A percentile compares a stretch with the other conserved stretches of the same genome.
phyloP scores from a whole-genome alignment of 1,140 invertebrate genomes.

The Bactericera cockerelli region DNA sequence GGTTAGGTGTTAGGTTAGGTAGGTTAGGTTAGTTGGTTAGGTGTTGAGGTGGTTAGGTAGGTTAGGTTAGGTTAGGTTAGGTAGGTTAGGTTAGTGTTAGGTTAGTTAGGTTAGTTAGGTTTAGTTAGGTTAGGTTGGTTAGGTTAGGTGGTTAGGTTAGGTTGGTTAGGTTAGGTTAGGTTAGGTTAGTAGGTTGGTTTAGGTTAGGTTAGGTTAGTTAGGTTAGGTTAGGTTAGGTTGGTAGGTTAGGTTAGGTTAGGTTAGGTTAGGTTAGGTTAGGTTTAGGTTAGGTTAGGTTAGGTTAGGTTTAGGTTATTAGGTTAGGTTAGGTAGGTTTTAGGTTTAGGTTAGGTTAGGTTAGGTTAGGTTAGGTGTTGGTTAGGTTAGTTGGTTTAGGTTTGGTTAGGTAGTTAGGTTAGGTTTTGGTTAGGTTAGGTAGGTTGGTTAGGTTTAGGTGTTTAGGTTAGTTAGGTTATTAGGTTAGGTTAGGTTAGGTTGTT shows the following conservation, averaged over 20 bases:
- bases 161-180: not conserved
- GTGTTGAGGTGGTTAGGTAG: conserved; percentile 25
- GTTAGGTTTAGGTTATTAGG: conserved; percentile 20
- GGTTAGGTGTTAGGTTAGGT: conserved; percentile 25
- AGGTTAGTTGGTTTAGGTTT: conserved; percentile 27
- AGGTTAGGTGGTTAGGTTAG: conserved; percentile 19
- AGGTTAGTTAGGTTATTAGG: conserved; percentile 24
- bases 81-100: conserved; percentile 16
- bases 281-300: conserved; percentile 11
- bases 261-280: conserved; percentile 17
- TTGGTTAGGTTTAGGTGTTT: conserved; percentile 21
- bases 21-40: conserved; percentile 26
- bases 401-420: conserved; percentile 16
- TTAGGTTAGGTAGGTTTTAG: conserved; percentile 6
- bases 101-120: conserved; percentile 19
- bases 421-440: conserved; percentile 19
- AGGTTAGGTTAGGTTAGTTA: conserved; percentile 18
- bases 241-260: conserved; percentile 12
- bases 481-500: conserved; percentile 25
- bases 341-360: too few relatives aligned
- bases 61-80: conserved; percentile 20
- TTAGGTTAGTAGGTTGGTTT: too few relatives aligned
- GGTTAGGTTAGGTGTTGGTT: conserved; percentile 18
- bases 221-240: conserved; percentile 18
- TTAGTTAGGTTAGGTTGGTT: conserved; percentile 22